These are phyloP conservation scores for Geophilus truncorum DNA, from an alignment of 2,888 invertebrate genomes.

Conservation along the genomic window DNA sequence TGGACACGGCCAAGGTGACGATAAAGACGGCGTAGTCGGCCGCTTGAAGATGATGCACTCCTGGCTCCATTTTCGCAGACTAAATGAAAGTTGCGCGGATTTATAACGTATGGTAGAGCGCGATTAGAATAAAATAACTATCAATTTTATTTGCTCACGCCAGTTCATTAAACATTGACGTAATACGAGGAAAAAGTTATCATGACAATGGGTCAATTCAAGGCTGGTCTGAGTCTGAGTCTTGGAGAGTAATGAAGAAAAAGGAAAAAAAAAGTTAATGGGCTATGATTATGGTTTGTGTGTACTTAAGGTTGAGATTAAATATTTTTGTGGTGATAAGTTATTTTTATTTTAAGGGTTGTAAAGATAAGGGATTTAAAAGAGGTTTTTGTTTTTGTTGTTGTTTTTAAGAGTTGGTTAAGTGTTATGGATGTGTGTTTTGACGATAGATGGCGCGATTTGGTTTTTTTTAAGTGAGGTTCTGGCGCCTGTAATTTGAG, in stretches of 20 bases:
- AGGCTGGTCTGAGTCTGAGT: not conserved
- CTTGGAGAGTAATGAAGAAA: too few relatives aligned
- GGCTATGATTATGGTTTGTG: not conserved
- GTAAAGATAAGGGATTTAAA: not conserved
- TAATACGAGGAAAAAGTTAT: not conserved
- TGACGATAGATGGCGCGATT: too few relatives aligned
- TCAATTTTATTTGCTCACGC: not conserved
- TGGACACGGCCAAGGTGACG: constrained; percentile 70
- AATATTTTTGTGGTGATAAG: not conserved
- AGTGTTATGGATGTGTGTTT: not conserved
- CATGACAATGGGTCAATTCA: not conserved
- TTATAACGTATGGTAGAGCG: not conserved
- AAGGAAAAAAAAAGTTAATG: not conserved
- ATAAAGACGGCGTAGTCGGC: constrained; percentile 69
- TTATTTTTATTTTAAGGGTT: too few relatives aligned
- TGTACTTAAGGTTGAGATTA: not conserved
- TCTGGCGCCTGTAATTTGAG: too few relatives aligned
- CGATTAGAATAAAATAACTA: not conserved
- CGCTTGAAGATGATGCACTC: not conserved
- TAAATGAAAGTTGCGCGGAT: not conserved
- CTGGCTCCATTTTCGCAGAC: not conserved
- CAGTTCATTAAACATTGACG: not conserved
- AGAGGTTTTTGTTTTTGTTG: not conserved
- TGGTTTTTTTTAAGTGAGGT: too few relatives aligned
- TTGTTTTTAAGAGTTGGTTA: not conserved